Percentiles rank a stretch among this genome's conserved stretches.
Conservation (phyloP, 1,140 invertebrate genomes). For the honey bee (Apis mellifera) region DNA sequence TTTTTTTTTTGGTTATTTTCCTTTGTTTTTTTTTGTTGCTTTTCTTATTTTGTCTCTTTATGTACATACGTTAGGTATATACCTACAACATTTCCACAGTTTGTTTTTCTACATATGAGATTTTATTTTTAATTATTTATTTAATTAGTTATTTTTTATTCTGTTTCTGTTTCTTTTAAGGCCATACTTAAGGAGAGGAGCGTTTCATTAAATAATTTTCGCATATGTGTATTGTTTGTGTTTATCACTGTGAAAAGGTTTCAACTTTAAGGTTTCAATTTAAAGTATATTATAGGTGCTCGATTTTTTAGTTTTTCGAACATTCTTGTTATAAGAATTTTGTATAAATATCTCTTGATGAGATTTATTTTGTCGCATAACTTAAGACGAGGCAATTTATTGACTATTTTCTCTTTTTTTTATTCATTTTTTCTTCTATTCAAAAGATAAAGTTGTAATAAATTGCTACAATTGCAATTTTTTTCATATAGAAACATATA, state of each 20-base stretch:
- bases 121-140: constrained; percentile 19
- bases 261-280: neutral
- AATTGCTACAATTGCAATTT: no score
- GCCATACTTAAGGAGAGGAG: constrained; percentile 60
- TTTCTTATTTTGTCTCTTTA: neutral
- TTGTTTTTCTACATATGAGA: constrained; percentile 32
- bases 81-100: constrained; percentile 35
- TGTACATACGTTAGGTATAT: constrained; percentile 49
- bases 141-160: constrained; percentile 22
- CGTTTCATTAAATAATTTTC: constrained; percentile 8
- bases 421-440: no score
- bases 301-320: neutral
- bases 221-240: neutral
- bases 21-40: neutral
- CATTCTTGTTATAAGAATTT: no score
- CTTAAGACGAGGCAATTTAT: no score
- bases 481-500: no score
- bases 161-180: constrained; percentile 50
- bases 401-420: no score
- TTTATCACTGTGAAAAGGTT: neutral
- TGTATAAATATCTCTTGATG: no score
- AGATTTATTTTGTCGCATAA: no score
- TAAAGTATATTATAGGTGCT: neutral
- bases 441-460: no score
- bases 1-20: neutral